Conservation (phyloP, 2,113 vertebrate genomes). For the Brachypteracias leptosomus region DNA sequence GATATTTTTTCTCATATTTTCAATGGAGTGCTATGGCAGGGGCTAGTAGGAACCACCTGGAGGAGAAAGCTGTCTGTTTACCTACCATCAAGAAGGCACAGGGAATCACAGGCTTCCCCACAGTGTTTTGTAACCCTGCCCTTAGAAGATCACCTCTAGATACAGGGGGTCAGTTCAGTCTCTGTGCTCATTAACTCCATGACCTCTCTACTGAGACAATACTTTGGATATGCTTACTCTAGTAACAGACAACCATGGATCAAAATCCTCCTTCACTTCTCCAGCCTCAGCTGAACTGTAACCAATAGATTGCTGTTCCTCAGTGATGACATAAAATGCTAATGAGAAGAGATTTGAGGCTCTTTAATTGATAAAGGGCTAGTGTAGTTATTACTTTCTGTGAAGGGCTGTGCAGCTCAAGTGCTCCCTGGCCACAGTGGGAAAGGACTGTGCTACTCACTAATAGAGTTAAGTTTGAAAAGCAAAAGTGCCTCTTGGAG, state of each 20-base stretch:
- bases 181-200: neutral
- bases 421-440: neutral
- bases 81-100: neutral
- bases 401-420: neutral
- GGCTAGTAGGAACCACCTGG: neutral
- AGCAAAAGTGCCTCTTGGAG: neutral
- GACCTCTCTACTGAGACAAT: neutral
- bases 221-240: neutral
- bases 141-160: neutral
- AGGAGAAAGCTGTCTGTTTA: neutral
- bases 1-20: neutral
- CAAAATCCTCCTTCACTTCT: neutral
- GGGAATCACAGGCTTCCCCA: neutral
- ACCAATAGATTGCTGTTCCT: neutral
- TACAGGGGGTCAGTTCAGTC: neutral
- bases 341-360: neutral
- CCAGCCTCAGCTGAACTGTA: neutral
- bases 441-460: neutral
- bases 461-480: neutral
- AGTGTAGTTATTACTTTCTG: neutral
- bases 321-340: neutral
- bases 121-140: neutral
- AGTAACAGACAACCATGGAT: neutral
- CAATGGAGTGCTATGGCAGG: neutral
- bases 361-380: neutral